phyloP scores from a whole-genome alignment of 2,888 invertebrate genomes.

The Drosophila parthenogenetica region DNA sequence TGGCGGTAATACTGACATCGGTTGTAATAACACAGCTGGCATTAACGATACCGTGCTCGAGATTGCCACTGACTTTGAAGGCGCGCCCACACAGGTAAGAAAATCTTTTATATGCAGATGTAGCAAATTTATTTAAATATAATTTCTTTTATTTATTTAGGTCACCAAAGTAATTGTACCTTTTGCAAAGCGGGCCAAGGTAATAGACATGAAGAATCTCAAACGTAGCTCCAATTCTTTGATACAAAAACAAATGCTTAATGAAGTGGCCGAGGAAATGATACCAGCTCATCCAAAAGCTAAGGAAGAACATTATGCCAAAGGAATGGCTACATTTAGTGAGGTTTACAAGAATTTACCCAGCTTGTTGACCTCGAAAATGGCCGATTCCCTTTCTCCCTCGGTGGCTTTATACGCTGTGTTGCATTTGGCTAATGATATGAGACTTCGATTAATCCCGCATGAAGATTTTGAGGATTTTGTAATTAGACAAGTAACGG shows the following conservation, averaged over 20 bases:
- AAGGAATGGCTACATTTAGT: constrained; percentile 86
- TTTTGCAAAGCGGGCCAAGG: constrained; percentile 93
- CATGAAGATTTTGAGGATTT: constrained; percentile 87
- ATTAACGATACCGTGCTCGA: constrained; percentile 82
- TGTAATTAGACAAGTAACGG: constrained; percentile 81
- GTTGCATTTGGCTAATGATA: constrained; percentile 94
- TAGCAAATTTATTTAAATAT: background rate
- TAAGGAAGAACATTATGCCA: constrained; percentile 80
- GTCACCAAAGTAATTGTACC: constrained; percentile 89
- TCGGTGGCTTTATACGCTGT: constrained; percentile 92
- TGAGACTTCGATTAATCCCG: constrained; percentile 87
- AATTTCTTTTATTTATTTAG: constrained; percentile 44
- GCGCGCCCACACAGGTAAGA: constrained; percentile 87
- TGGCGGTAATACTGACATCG: background rate
- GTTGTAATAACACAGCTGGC: constrained; percentile 11
- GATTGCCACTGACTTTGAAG: constrained; percentile 87
- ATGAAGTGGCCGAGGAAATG: constrained; percentile 37
- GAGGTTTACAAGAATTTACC: constrained; percentile 87
- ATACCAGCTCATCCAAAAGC: constrained; percentile 65
- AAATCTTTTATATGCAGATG: too few species aligned
- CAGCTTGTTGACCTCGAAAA: constrained; percentile 86
- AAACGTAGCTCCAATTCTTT: constrained; percentile 91
- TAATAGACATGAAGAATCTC: constrained; percentile 93
- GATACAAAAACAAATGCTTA: constrained; percentile 84
- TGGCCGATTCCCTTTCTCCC: constrained; percentile 90